Percentiles rank a stretch among this genome's conserved stretches.
phyloP scores from a whole-genome alignment of 1,140 invertebrate genomes.

The Hormaphis cornu region DNA sequence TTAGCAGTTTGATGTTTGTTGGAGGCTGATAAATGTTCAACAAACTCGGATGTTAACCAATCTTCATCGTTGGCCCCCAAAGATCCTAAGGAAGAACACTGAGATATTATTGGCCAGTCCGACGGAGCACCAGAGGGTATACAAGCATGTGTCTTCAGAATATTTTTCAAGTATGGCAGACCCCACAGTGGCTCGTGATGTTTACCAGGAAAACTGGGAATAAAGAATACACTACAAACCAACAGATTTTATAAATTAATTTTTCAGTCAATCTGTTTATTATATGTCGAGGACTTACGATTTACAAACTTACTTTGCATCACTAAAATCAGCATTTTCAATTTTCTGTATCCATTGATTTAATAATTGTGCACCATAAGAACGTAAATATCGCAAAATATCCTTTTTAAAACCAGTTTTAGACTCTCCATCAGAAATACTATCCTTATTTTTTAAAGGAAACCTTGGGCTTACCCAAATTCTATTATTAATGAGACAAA shows the following conservation, averaged over 20 bases:
- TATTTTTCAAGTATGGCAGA: constrained; percentile 54
- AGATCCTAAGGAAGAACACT: constrained; percentile 85
- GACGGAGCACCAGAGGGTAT: constrained; percentile 49
- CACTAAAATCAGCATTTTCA: constrained; percentile 65
- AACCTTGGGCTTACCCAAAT: constrained; percentile 26
- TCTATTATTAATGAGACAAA: constrained; percentile 18
- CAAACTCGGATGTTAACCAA: constrained; percentile 46
- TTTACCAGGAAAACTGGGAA: constrained; percentile 73
- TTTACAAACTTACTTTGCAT: constrained; percentile 57
- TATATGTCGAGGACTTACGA: background rate
- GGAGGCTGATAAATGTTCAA: background rate
- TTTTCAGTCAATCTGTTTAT: background rate
- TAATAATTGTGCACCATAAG: constrained; percentile 60
- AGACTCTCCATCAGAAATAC: constrained; percentile 53
- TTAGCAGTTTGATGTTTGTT: background rate
- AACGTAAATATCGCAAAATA: constrained; percentile 67
- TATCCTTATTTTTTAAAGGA: background rate
- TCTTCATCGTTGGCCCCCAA: constrained; percentile 59
- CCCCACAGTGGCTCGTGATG: constrained; percentile 60
- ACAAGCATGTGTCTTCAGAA: constrained; percentile 55
- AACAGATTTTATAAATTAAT: constrained; percentile 31
- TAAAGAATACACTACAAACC: constrained; percentile 63
- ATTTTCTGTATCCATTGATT: constrained; percentile 64
- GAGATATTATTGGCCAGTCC: constrained; percentile 63
- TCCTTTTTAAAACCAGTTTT: constrained; percentile 75